Evolutionary conservation across 2,113 vertebrate species (phyloP).

Genomic region (Pelvicachromis taeniatus): DNA sequence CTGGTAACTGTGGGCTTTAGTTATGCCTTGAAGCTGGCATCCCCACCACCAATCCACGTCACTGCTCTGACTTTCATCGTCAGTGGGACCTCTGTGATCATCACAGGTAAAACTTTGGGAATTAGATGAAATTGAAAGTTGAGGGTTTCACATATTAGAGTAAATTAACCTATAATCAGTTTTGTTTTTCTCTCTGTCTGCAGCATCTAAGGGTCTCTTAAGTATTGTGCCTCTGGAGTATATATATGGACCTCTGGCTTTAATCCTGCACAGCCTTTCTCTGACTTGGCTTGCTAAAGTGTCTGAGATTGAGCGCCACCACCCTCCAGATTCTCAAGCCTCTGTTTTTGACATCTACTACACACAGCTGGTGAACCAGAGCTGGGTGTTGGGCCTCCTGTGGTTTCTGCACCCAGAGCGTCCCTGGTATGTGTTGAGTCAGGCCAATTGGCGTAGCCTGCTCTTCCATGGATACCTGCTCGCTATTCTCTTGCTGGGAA

Average conservation of each 20-base stretch:
- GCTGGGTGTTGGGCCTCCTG: conserved; percentile 67
- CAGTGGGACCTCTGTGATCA: conserved; percentile 46
- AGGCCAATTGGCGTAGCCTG: conserved; percentile 69
- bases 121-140: not conserved
- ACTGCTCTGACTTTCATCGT: conserved; percentile 44
- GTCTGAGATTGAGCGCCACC: conserved; percentile 21
- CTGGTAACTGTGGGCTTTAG: conserved; percentile 56
- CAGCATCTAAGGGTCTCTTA: conserved; percentile 49
- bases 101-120: conserved; percentile 56
- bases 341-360: conserved; percentile 70
- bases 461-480: conserved; percentile 74
- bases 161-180: not conserved
- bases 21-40: conserved; percentile 45
- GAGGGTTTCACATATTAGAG: not conserved
- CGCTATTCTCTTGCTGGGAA: conserved; percentile 67
- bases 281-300: conserved; percentile 69
- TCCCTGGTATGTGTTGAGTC: conserved; percentile 45
- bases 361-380: conserved; percentile 65
- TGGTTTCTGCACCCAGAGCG: conserved; percentile 71
- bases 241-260: conserved; percentile 68
- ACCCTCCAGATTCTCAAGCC: not conserved
- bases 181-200: not conserved
- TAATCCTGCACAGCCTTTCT: conserved; percentile 67
- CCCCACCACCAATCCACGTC: conserved; percentile 21
- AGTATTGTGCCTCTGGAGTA: conserved; percentile 56